Evolutionary conservation across 1,140 invertebrate species (phyloP).

Genomic region (Fopius arisanus): DNA sequence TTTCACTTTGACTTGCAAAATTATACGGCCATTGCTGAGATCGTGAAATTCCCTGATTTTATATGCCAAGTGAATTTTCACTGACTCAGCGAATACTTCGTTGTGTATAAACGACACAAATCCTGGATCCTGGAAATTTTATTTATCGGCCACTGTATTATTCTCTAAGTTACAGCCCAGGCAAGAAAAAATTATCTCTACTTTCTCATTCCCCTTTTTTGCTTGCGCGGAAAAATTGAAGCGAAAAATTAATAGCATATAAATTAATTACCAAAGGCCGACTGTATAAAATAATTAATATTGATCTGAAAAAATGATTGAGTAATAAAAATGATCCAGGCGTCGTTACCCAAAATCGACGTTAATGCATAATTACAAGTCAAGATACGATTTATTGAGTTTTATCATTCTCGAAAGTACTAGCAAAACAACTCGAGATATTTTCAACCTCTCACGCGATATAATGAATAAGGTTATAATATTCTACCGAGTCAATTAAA

Average conservation of each 20-base stretch:
- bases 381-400: too few relatives aligned
- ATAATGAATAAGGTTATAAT: background rate
- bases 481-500: background rate
- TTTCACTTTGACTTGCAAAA: slow-evolving; percentile 15
- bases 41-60: slow-evolving; percentile 10
- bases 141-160: background rate
- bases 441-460: background rate
- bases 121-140: background rate
- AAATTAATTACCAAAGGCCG: too few relatives aligned
- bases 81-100: background rate
- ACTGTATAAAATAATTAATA: too few relatives aligned
- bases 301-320: too few relatives aligned
- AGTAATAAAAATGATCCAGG: too few relatives aligned
- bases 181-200: background rate
- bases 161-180: background rate
- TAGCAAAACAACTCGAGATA: background rate
- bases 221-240: too few relatives aligned
- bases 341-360: too few relatives aligned
- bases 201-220: too few relatives aligned
- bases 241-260: too few relatives aligned
- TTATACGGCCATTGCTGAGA: background rate
- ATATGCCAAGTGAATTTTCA: slow-evolving; percentile 1
- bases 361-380: too few relatives aligned
- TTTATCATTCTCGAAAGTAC: too few relatives aligned
- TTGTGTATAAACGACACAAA: slow-evolving; percentile 1